Evolutionary conservation across 2,888 invertebrate species (phyloP), one percentile per base, ranked within the genome.

Genomic region (Drosophila meridiana): DNA sequence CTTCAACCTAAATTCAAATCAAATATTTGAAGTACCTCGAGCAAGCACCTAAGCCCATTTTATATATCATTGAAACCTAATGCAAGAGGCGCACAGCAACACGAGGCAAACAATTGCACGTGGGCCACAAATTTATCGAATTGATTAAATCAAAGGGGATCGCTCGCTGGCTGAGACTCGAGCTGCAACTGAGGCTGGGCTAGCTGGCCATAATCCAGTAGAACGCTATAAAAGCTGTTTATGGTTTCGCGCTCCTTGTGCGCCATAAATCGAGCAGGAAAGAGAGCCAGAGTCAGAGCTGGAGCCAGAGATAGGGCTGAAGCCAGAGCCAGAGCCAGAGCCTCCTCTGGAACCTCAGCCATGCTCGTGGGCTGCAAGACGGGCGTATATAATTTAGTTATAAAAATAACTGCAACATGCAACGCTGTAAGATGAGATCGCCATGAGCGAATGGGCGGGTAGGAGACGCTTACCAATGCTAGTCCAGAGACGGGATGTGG

Each of bases 201-300:
- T 58, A 55, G 66, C 52, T 76, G 73, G 75, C 82, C 76, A 89
- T 87, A 91, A 91, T 89, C 88, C 92, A 91, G 92, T 91, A 91
- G 92, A 92, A 90, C 87, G 84, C 90, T 75, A 91, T 91, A 91
- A 91, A 91, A 90, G 89, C 92, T 92, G 92, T 92, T 91, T 91
- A 91, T 92, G 89, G 92, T 83, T 91, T 91, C 90, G 91, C 92
- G 92, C 91, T 92, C 91, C 90, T 89, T 90, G 87, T 89, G 82
- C 82, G 68, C 84, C 82, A 89, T 91, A 91, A 91, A 91, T 92
- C 89, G 83, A 73, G 36, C 72, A 76, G 80, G 75, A 80, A 86
- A 81, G 82, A 75, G 78, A 73, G 73, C 69, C 57, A 40, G 59
- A 66, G 42, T 32, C 53, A 40, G 50, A 40, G 50, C 65, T 9